phyloP scores from a whole-genome alignment of 2,113 vertebrate species.

The Seriola quinqueradiata region DNA sequence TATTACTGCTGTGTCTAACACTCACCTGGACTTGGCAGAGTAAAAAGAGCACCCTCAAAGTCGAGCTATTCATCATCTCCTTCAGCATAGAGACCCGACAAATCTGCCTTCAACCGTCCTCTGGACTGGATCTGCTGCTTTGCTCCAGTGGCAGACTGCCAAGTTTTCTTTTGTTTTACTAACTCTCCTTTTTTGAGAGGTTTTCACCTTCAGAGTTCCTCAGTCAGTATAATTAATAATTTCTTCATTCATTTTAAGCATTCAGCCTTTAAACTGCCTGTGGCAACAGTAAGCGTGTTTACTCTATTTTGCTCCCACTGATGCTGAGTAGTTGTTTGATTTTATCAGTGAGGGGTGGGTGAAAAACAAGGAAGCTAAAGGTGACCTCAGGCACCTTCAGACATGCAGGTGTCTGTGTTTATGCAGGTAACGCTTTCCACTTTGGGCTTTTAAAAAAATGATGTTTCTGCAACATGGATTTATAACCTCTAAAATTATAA shows the following conservation, averaged over 20 bases:
- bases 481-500: neutral
- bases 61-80: slow-evolving; percentile 1
- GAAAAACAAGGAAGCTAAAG: slow-evolving; percentile 27
- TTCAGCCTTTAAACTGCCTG: neutral
- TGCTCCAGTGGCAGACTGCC: neutral
- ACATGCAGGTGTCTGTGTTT: slow-evolving; percentile 50
- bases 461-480: neutral
- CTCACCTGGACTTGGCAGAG: slow-evolving; percentile 58
- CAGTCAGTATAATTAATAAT: no score
- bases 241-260: neutral
- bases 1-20: neutral
- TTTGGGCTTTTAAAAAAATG: neutral
- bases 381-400: slow-evolving; percentile 8
- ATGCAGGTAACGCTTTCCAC: slow-evolving; percentile 12
- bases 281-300: neutral
- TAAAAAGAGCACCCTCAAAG: neutral
- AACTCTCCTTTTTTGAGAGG: neutral
- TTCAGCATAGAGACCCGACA: neutral
- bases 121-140: slow-evolving; percentile 3
- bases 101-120: neutral
- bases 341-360: slow-evolving; percentile 13
- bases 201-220: neutral
- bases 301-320: neutral
- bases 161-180: slow-evolving; percentile 1
- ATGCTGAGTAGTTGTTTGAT: neutral